Evolutionary conservation across 2,113 vertebrate genomes (phyloP), one percentile per base, ranked within the genome.

Genomic region (Callaeas wilsoni): DNA sequence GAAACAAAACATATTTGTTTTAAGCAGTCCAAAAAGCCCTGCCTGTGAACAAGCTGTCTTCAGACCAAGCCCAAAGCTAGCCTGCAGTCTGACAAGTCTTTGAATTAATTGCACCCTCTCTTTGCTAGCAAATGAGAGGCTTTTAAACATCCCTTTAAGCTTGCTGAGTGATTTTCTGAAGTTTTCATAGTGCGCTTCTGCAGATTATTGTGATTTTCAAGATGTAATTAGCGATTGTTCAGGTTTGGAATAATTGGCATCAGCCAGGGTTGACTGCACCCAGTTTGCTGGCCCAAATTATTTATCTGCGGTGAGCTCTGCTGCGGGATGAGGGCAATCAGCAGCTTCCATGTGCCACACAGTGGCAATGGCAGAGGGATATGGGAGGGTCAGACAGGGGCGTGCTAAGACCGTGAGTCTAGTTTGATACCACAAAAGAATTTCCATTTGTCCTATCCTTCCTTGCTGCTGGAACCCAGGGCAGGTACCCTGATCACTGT

Each of bases 361-460:
- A 10, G 14, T 12, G 41, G 14, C 47, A 49, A 33, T 30, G 26
- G 25, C 30, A 73, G 19, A 12, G 37, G 7, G 14, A 32, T 29
- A 6, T 0, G 3, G n/a, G 68, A 12, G 10, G 23, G 27, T 35
- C 12, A 33, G 11, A 7, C 27, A 77, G 25, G 17, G n/a, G 13
- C 0, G 0, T 4, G 4, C 9, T 39, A 27, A 27, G 5, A 44
- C 10, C 32, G 2, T 3, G 10, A 42, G 4, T 26, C n/a, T 26
- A 10, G 8, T 74, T 42, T 33, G 30, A 50, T 23, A 2, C 7
- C 14, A 29, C 0, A 1, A 23, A 3, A 59, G 12, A 83, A 77
- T 65, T 32, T 32, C 6, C 14, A 2, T 26, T 73, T 81, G 9
- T 50, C 7, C 21, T 57, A 30, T 70, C 29, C 27, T 67, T 42